Evolutionary conservation across 2,113 vertebrate genomes (phyloP).

Genomic region (Oceanites oceanicus): DNA sequence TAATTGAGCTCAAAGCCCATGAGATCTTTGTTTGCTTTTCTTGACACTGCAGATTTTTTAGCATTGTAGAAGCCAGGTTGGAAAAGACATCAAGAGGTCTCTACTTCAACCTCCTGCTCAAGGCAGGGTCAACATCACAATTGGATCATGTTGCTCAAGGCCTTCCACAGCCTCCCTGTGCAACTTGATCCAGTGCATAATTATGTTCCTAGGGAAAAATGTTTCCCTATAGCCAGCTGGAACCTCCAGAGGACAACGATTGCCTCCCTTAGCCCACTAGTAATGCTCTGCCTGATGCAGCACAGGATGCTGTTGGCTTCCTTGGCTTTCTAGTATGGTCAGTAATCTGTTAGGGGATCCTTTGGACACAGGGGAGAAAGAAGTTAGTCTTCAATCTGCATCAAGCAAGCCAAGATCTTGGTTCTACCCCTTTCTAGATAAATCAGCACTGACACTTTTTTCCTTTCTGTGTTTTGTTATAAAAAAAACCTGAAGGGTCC

Average conservation of each 20-base stretch:
- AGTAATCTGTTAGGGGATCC: not conserved
- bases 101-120: not conserved
- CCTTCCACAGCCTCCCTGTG: not conserved
- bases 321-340: not conserved
- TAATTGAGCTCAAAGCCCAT: not conserved
- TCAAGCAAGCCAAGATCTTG: not conserved
- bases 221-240: not conserved
- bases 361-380: not conserved
- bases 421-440: not conserved
- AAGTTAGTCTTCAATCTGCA: not conserved
- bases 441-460: not conserved
- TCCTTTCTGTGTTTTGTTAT: not conserved
- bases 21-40: not conserved
- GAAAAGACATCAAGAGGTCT: not conserved
- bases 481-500: not conserved
- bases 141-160: not conserved
- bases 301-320: not conserved
- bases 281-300: not conserved
- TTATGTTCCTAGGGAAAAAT: not conserved
- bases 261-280: not conserved
- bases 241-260: not conserved
- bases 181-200: not conserved
- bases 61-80: not conserved
- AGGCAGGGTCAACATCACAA: not conserved
- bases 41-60: not conserved